Conservation (phyloP, 2,113 vertebrate species). For the Andinoacara biseriatus region DNA sequence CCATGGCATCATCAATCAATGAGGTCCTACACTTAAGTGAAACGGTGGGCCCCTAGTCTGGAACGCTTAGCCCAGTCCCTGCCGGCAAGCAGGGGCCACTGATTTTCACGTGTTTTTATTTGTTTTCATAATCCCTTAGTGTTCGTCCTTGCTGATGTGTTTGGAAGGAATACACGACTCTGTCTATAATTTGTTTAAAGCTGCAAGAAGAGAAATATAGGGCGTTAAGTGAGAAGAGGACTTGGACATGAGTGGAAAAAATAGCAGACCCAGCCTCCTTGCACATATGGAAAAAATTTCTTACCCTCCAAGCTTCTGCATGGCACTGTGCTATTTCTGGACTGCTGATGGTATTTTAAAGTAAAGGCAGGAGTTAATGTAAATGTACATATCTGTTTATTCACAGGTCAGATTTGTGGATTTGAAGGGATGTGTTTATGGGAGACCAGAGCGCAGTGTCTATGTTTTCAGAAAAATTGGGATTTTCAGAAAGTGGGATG, state of each 20-base stretch:
- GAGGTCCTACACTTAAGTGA: slow-evolving; percentile 84
- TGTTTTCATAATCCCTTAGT: slow-evolving; percentile 78
- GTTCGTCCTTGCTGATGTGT: slow-evolving; percentile 73
- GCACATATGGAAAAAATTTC: slow-evolving; percentile 82
- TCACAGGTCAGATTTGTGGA: not conserved
- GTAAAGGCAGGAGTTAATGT: not conserved
- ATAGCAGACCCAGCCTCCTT: slow-evolving; percentile 39
- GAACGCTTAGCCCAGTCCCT: slow-evolving; percentile 76
- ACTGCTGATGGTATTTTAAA: slow-evolving; percentile 26
- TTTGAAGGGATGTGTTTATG: not conserved
- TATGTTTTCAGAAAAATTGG: not conserved
- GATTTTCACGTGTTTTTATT: slow-evolving; percentile 83
- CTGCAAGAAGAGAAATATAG: slow-evolving; percentile 65
- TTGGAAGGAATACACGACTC: slow-evolving; percentile 76
- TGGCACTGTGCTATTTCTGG: slow-evolving; percentile 44
- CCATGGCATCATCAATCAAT: slow-evolving; percentile 94
- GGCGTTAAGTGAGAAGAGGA: slow-evolving; percentile 74
- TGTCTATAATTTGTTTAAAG: slow-evolving; percentile 81
- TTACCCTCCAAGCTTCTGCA: slow-evolving; percentile 44
- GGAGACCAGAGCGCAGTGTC: not conserved
- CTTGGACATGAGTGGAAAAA: slow-evolving; percentile 66
- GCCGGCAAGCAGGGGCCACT: slow-evolving; percentile 67
- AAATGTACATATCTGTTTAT: not conserved
- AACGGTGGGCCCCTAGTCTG: slow-evolving; percentile 78
- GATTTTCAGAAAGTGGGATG: not conserved